Conservation (phyloP, 2,888 invertebrate genomes). For the Andricus curvator region DNA sequence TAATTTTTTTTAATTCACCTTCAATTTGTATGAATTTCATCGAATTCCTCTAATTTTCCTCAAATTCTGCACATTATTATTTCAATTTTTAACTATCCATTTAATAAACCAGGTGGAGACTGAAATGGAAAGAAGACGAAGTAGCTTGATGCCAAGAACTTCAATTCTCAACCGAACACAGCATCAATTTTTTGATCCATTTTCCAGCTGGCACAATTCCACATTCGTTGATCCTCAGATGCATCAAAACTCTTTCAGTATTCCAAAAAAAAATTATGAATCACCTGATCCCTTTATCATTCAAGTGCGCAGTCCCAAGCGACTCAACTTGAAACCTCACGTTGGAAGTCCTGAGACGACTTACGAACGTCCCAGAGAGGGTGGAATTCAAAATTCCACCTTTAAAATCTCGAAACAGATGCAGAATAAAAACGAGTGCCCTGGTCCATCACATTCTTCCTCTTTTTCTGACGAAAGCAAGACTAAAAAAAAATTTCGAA, state of each 20-base stretch:
- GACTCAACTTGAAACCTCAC: slow-evolving; percentile 66
- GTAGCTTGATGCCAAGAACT: background rate
- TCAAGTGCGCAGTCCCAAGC: slow-evolving; percentile 61
- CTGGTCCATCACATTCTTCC: background rate
- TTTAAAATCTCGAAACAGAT: background rate
- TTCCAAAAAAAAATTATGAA: slow-evolving; percentile 47
- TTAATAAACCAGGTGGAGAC: slow-evolving; percentile 53
- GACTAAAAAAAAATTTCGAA: background rate
- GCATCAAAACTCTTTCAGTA: background rate
- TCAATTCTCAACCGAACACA: slow-evolving; percentile 4
- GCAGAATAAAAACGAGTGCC: background rate
- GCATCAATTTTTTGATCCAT: slow-evolving; percentile 1
- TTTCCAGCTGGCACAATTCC: background rate
- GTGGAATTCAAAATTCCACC: background rate
- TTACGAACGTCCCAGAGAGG: slow-evolving; percentile 44
- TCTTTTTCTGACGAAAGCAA: background rate
- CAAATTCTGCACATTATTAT: too few relatives aligned
- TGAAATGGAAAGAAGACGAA: slow-evolving; percentile 68
- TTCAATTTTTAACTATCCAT: background rate
- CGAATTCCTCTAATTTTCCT: too few relatives aligned
- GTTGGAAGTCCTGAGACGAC: slow-evolving; percentile 67
- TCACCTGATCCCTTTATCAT: slow-evolving; percentile 69
- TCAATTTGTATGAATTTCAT: too few relatives aligned
- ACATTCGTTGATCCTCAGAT: background rate
- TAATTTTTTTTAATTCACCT: too few relatives aligned